Conservation (phyloP, 2,113 vertebrate species). For the Myxocyprinus asiaticus region DNA sequence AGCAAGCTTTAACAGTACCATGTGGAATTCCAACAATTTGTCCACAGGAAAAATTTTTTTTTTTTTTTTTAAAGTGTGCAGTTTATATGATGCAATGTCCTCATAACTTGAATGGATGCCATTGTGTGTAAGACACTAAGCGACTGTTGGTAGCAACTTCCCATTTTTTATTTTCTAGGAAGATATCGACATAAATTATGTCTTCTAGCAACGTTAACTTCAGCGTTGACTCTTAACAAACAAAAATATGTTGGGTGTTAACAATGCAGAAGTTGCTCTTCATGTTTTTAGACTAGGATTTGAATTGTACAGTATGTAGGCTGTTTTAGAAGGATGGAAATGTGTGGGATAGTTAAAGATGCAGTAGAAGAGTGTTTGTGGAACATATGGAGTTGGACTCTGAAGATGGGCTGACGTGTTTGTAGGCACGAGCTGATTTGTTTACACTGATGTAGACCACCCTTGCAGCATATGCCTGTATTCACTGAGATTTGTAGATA, state of each 20-base stretch:
- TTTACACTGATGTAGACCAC: slow-evolving; percentile 53
- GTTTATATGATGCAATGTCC: slow-evolving; percentile 9
- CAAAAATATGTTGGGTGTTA: no score
- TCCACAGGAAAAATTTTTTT: slow-evolving; percentile 30
- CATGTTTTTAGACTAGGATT: no score
- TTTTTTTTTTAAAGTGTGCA: slow-evolving; percentile 22
- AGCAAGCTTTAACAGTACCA: slow-evolving; percentile 45
- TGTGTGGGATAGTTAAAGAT: slow-evolving; percentile 36
- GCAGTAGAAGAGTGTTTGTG: not conserved
- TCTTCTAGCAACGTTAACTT: not conserved
- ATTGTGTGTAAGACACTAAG: not conserved
- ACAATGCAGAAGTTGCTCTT: no score
- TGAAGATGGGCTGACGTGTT: slow-evolving; percentile 37
- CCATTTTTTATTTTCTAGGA: not conserved
- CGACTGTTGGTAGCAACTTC: not conserved
- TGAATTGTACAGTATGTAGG: no score
- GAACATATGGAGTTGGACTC: not conserved
- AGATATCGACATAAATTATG: not conserved
- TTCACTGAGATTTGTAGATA: slow-evolving; percentile 20
- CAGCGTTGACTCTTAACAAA: no score
- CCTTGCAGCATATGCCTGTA: slow-evolving; percentile 37
- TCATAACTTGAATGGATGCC: slow-evolving; percentile 6
- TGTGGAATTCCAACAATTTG: slow-evolving; percentile 51
- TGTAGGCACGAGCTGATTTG: slow-evolving; percentile 26
- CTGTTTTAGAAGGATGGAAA: not conserved